These are phyloP conservation scores for Gambusia affinis DNA, from an alignment of 2,113 vertebrate genomes.

Conservation along the genomic window DNA sequence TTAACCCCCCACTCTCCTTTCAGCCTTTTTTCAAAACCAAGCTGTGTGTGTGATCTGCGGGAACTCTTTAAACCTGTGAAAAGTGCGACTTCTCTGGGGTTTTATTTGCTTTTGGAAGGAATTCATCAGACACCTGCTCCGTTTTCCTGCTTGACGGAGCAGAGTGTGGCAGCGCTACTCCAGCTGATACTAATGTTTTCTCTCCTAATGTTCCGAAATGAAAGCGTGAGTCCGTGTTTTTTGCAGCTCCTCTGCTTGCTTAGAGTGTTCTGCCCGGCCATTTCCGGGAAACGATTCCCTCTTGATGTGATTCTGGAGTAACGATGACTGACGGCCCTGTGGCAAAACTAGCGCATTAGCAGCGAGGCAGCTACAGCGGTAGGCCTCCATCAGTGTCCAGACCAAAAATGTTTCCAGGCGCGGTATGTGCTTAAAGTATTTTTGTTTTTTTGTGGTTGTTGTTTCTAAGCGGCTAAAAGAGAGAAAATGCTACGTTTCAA, in stretches of 20 bases:
- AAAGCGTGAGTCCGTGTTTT: conserved; percentile 3
- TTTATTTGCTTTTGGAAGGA: conserved; percentile 29
- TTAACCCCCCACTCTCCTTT: neutral
- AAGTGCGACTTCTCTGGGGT: conserved; percentile 2
- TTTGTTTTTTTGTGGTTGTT: neutral
- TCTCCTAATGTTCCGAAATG: conserved; percentile 5
- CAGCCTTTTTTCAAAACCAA: neutral
- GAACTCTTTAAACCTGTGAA: conserved; percentile 1
- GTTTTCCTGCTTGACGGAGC: conserved; percentile 42
- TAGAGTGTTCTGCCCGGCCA: neutral
- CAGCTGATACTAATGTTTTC: conserved; percentile 6
- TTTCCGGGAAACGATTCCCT: neutral
- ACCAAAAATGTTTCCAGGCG: neutral
- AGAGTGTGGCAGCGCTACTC: conserved; percentile 11
- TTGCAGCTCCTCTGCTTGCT: neutral
- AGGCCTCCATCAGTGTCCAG: conserved; percentile 6
- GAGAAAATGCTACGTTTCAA: neutral
- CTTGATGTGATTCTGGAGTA: conserved; percentile 1
- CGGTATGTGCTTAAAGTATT: neutral
- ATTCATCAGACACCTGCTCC: conserved; percentile 33
- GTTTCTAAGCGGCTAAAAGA: neutral
- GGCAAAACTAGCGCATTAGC: conserved; percentile 1
- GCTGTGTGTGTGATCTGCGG: neutral
- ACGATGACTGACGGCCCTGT: neutral
- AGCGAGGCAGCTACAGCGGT: neutral